phyloP scores from a whole-genome alignment of 2,113 vertebrate species.

The Hippoglossus stenolepis region DNA sequence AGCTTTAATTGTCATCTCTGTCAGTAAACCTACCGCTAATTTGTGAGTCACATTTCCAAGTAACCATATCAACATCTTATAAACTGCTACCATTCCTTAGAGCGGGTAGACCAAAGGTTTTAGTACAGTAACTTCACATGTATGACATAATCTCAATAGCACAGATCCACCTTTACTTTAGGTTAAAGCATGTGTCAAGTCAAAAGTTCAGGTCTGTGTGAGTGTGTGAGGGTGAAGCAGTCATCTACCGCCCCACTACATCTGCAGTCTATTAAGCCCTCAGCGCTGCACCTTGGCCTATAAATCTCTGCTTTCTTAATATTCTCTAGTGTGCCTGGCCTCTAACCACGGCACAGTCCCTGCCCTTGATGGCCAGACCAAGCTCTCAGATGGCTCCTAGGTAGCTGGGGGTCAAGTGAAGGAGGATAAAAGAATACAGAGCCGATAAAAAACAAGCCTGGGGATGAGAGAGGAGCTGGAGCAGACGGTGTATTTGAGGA shows the following conservation, averaged over 20 bases:
- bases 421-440: constrained; percentile 15
- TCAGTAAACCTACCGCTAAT: no score
- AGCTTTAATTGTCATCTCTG: background rate
- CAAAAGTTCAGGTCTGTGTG: constrained; percentile 43
- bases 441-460: constrained; percentile 26
- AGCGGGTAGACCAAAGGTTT: no score
- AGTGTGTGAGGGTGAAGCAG: constrained; percentile 9
- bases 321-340: constrained; percentile 39
- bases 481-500: background rate
- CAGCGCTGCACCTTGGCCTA: constrained; percentile 27
- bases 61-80: no score
- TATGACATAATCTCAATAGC: constrained; percentile 40
- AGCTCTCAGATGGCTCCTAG: constrained; percentile 9
- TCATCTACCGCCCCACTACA: constrained; percentile 3
- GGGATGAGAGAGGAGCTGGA: background rate
- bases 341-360: constrained; percentile 8
- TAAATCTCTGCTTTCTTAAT: constrained; percentile 50
- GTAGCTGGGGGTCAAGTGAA: background rate
- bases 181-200: constrained; percentile 16
- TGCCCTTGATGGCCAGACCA: background rate
- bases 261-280: constrained; percentile 57
- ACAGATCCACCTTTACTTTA: constrained; percentile 16
- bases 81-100: no score
- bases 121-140: background rate
- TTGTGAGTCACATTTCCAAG: no score